A percentile compares a stretch with the other conserved stretches of the same genome.
Conservation (phyloP, 2,888 invertebrate species). For the Seira ritae region DNA sequence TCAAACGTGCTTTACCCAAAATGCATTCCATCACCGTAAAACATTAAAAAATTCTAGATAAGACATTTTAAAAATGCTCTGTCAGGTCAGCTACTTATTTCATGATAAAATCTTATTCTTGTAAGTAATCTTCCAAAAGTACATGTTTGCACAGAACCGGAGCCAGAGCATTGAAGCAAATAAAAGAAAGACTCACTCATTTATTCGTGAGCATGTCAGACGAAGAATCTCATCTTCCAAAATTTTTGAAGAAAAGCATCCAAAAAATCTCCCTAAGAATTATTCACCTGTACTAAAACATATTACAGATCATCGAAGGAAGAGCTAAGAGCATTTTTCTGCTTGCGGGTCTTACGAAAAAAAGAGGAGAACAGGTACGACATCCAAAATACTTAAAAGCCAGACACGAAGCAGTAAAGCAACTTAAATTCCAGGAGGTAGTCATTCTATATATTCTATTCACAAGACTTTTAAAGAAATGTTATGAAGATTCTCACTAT, state of each 20-base stretch:
- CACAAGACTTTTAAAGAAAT: conserved; percentile 1
- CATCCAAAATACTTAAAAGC: no score
- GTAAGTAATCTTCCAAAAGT: conserved; percentile 6
- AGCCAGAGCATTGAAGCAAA: neutral
- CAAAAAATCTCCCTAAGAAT: neutral
- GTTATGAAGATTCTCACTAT: neutral
- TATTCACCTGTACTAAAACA: neutral
- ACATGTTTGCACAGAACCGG: neutral
- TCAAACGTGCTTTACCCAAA: conserved; percentile 7
- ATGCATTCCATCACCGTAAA: neutral
- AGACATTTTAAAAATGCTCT: conserved; percentile 5
- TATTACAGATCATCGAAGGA: neutral
- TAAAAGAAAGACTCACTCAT: neutral
- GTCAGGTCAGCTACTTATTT: conserved; percentile 13
- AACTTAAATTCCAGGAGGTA: conserved; percentile 9
- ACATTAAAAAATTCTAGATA: neutral
- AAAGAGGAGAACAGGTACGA: neutral
- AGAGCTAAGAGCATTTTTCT: neutral
- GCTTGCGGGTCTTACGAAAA: neutral
- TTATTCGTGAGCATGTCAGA: conserved; percentile 1
- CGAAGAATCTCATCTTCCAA: neutral
- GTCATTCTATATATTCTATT: neutral
- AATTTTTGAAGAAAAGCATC: no score
- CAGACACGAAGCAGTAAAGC: conserved; percentile 16
- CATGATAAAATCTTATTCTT: neutral